Evolutionary conservation across 2,888 invertebrate genomes (phyloP).

Genomic region (Netelia inedita): DNA sequence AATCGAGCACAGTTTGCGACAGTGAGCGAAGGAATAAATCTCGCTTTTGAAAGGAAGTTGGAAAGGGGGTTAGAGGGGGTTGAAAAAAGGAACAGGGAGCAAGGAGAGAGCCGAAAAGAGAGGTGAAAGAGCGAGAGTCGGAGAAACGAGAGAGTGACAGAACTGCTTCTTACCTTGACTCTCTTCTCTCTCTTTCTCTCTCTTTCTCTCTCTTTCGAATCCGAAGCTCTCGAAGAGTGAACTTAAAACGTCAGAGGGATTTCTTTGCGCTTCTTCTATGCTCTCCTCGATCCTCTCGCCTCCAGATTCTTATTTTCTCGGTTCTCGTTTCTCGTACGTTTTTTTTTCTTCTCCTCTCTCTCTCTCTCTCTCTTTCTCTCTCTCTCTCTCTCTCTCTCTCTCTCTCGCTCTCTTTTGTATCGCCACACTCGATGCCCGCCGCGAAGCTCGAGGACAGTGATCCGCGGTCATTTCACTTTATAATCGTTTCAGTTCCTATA

Average conservation of each 20-base stretch:
- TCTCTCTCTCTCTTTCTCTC: slow-evolving; percentile 23
- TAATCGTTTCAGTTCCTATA: slow-evolving; percentile 72
- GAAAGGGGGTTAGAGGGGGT: neutral
- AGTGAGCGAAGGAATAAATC: slow-evolving; percentile 50
- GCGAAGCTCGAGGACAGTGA: slow-evolving; percentile 75
- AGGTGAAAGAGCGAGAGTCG: slow-evolving; percentile 30
- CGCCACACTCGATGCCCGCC: slow-evolving; percentile 40
- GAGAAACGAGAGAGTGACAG: slow-evolving; percentile 41
- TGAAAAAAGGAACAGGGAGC: slow-evolving; percentile 17
- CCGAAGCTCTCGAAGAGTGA: slow-evolving; percentile 9
- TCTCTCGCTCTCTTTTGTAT: slow-evolving; percentile 29
- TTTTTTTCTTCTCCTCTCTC: slow-evolving; percentile 36
- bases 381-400: slow-evolving; percentile 33
- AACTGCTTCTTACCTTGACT: slow-evolving; percentile 38
- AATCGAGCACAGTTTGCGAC: neutral
- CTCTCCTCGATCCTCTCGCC: slow-evolving; percentile 27
- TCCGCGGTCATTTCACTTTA: slow-evolving; percentile 80
- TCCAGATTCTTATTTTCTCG: slow-evolving; percentile 52
- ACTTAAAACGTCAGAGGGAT: slow-evolving; percentile 59
- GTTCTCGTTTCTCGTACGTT: slow-evolving; percentile 33
- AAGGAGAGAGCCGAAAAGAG: slow-evolving; percentile 25
- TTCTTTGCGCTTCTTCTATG: slow-evolving; percentile 34
- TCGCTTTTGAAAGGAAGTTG: slow-evolving; percentile 44
- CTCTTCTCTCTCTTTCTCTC: neutral
- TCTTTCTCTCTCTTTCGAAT: too few relatives aligned